Evolutionary conservation across 2,113 vertebrate genomes (phyloP).

Genomic region (Drymodes brunneopygia): DNA sequence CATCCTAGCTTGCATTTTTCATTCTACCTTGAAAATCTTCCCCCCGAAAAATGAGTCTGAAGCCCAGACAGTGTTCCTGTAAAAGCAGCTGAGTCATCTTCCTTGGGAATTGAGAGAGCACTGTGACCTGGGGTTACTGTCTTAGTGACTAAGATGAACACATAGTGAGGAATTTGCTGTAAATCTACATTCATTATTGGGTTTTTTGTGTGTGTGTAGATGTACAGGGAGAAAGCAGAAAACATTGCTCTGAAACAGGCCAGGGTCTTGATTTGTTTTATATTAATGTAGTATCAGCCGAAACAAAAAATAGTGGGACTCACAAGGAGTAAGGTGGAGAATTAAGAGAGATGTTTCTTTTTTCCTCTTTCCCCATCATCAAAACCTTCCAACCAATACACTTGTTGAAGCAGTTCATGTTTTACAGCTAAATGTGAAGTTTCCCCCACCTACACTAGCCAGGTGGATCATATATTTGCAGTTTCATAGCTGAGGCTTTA

Average conservation of each 20-base stretch:
- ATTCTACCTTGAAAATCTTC: neutral
- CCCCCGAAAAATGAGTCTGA: neutral
- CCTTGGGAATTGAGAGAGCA: neutral
- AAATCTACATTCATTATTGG: neutral
- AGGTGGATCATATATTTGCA: neutral
- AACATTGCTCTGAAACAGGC: neutral
- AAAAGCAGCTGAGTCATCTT: neutral
- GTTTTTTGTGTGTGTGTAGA: neutral
- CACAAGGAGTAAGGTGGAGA: neutral
- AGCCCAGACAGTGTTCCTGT: neutral
- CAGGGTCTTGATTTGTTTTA: neutral
- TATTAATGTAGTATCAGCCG: neutral
- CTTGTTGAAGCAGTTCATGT: neutral
- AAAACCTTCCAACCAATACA: neutral
- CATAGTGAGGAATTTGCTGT: neutral
- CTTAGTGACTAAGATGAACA: neutral
- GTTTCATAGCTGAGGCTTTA: neutral
- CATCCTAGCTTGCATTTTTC: neutral
- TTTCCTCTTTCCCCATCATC: neutral
- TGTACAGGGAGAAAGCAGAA: neutral
- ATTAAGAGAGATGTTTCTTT: neutral
- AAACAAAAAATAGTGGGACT: neutral
- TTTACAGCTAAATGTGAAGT: neutral
- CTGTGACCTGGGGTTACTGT: neutral
- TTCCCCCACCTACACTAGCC: neutral